These are phyloP conservation scores for Brachionus plicatilis DNA, from an alignment of 1,140 invertebrate genomes.

Conservation along the genomic window DNA sequence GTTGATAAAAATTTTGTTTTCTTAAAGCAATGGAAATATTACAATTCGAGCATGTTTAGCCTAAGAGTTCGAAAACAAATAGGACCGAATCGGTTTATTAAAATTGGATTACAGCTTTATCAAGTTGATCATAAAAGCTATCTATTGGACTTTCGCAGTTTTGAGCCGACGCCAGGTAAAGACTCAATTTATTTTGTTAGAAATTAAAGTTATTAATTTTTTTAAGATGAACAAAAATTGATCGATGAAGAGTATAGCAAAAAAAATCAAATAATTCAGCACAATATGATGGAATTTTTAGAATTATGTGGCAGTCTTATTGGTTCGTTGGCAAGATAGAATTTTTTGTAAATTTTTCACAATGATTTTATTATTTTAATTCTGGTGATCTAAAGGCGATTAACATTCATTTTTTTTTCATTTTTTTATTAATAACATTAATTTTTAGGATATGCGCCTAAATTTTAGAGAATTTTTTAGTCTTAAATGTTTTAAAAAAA, in stretches of 20 bases:
- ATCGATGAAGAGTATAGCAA: constrained; percentile 42
- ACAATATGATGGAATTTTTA: constrained; percentile 99
- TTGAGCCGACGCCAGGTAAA: constrained; percentile 18
- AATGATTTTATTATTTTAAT: background rate
- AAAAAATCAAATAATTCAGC: constrained; percentile 56
- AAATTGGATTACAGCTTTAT: constrained; percentile 96
- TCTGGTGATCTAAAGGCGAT: background rate
- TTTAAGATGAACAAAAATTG: constrained; percentile 48
- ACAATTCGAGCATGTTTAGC: constrained; percentile 40
- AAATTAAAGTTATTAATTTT: constrained; percentile 38
- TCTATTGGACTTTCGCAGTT: constrained; percentile 74
- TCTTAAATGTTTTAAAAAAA: too few species aligned
- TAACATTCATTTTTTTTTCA: background rate
- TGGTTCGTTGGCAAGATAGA: constrained; percentile 75
- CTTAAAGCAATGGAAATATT: constrained; percentile 37
- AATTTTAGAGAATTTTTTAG: background rate
- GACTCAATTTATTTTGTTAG: background rate
- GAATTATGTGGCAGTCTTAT: constrained; percentile 98
- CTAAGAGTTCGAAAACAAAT: constrained; percentile 19
- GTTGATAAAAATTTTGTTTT: background rate
- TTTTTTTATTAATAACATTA: background rate
- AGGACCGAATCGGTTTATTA: constrained; percentile 56
- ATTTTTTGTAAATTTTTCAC: background rate
- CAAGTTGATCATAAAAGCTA: constrained; percentile 97
- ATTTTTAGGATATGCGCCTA: background rate